Evolutionary conservation across 2,113 vertebrate genomes (phyloP).

Genomic region (Cromileptes altivelis): DNA sequence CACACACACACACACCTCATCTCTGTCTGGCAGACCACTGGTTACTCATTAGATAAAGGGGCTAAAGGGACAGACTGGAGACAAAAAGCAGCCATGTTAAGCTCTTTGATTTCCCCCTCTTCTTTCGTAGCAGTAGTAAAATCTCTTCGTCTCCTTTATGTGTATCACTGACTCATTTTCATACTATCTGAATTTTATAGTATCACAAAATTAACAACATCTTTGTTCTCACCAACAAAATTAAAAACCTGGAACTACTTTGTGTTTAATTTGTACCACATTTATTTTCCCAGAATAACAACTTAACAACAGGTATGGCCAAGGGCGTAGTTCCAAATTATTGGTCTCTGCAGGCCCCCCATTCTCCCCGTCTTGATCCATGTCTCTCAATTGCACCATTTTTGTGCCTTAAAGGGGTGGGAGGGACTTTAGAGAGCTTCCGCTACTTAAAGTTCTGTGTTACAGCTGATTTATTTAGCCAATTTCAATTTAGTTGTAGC

Average conservation of each 20-base stretch:
- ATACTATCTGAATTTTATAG: background rate
- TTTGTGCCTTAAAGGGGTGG: too few species aligned
- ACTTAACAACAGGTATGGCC: background rate
- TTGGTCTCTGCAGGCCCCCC: too few species aligned
- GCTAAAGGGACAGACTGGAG: slow-evolving; percentile 77
- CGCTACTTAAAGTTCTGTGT: too few species aligned
- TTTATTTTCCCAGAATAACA: background rate
- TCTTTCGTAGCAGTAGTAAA: slow-evolving; percentile 60
- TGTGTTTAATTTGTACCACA: background rate
- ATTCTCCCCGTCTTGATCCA: too few species aligned
- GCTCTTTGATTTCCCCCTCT: slow-evolving; percentile 79
- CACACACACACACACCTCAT: slow-evolving; percentile 70
- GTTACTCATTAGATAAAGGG: slow-evolving; percentile 82
- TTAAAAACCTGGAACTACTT: background rate
- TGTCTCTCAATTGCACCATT: too few species aligned
- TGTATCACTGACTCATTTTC: slow-evolving; percentile 22
- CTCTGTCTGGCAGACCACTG: slow-evolving; percentile 81
- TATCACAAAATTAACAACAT: background rate
- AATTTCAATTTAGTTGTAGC: too few species aligned
- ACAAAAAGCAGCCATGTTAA: slow-evolving; percentile 84
- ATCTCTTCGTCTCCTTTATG: slow-evolving; percentile 60
- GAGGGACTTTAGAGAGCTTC: too few species aligned
- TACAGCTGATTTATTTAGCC: too few species aligned
- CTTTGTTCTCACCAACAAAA: background rate
- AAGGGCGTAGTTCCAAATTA: too few species aligned